Base-by-base conservation (phyloP, 2,888 invertebrate species). In the Ophioninae sp. region DNA sequence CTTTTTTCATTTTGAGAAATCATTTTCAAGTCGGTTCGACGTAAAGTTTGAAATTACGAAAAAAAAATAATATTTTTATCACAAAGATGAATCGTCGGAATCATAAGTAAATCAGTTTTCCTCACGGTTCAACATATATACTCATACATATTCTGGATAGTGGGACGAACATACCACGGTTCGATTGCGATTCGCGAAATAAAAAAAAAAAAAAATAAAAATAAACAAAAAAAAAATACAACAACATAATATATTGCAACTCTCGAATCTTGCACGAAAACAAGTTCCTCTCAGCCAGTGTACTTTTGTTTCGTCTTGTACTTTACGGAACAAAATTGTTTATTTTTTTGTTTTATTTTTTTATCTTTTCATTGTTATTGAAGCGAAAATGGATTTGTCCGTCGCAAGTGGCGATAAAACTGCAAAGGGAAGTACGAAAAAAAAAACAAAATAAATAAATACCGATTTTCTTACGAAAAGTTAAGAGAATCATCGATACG, bases 81-180 rank as follows among this genome's bases (percentile, higher is more conserved):
- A n/a, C n/a, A n/a, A n/a, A n/a, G n/a, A n/a, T n/a, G n/a, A n/a
- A n/a, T n/a, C n/a, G n/a, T n/a, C n/a, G n/a, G n/a, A n/a, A n/a
- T n/a, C n/a, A n/a, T n/a, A n/a, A 20, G 57, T 61, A 57, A 72
- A 72, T 61, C 72, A 57, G 61, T 73, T 73, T 44, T 62, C 23
- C 44, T 62, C 44, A 10, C 8, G 17, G 44, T 50, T 17, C 56
- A 62, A 17, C n/a, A 17, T 30, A 69, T 39, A 72, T 59, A 72
- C 59, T 39, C 37, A 75, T 75, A 64, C 74, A 75, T 50, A 75
- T 64, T 65, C 37, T 65, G 74, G 64, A 75, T 37, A 65, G 30
- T 57, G 74, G 74, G 41, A 78, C 81, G 81, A 81, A 78, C 83
- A 78, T 83, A 81, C 70, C 75, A 79, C 41, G 56, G 70, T 76